phyloP scores from a whole-genome alignment of 2,113 vertebrate genomes.

The Amphilophus citrinellus region DNA sequence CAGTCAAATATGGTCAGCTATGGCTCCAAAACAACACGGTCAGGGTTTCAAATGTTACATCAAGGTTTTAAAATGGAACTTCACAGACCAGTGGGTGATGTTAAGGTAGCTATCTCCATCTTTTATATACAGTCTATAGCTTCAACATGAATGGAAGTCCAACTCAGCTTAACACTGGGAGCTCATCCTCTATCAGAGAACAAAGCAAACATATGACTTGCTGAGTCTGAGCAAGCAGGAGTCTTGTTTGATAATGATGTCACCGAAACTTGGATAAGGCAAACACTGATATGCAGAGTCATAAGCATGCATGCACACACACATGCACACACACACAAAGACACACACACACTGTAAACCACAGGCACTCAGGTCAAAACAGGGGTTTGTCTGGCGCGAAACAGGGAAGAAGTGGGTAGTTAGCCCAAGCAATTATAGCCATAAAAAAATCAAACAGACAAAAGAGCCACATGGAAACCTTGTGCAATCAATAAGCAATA shows the following conservation, averaged over 20 bases:
- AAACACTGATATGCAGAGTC: slow-evolving; percentile 39
- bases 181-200: slow-evolving; percentile 33
- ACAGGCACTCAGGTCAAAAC: neutral
- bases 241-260: slow-evolving; percentile 71
- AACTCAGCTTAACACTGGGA: neutral
- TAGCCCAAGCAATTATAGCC: neutral
- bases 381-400: neutral
- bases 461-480: neutral
- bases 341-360: neutral
- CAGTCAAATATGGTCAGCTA: neutral
- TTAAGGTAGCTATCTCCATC: neutral
- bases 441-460: slow-evolving; percentile 14
- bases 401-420: slow-evolving; percentile 22
- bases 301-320: neutral
- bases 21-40: neutral
- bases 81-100: neutral
- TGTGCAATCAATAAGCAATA: neutral
- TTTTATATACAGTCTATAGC: neutral
- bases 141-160: neutral
- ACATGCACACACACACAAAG: neutral
- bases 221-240: slow-evolving; percentile 44
- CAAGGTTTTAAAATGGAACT: neutral
- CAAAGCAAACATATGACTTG: slow-evolving; percentile 47
- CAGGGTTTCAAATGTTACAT: neutral
- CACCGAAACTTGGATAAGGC: slow-evolving; percentile 58